phyloP scores from a whole-genome alignment of 2,113 vertebrate genomes.

The Tyto alba region DNA sequence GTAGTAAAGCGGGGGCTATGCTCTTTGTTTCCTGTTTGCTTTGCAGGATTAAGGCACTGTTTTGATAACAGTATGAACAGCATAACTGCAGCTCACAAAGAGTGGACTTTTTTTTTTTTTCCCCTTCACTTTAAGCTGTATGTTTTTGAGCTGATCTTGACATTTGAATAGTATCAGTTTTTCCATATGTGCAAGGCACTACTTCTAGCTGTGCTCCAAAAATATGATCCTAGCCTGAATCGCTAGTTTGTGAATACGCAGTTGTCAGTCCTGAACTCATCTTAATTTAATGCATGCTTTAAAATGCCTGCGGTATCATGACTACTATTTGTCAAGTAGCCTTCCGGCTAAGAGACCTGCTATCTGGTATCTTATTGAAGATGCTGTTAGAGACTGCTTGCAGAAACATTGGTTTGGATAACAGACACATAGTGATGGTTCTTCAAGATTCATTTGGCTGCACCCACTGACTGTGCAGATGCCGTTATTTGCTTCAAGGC shows the following conservation, averaged over 20 bases:
- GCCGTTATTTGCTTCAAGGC: conserved; percentile 18
- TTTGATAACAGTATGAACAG: conserved; percentile 31
- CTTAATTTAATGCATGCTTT: conserved; percentile 36
- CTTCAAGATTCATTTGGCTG: conserved; percentile 46
- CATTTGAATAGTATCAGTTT: conserved; percentile 9
- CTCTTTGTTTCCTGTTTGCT: conserved; percentile 60
- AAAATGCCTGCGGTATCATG: conserved; percentile 37
- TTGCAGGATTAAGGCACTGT: conserved; percentile 30
- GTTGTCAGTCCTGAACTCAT: conserved; percentile 28
- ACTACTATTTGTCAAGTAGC: conserved; percentile 57
- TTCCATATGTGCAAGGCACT: conserved; percentile 14
- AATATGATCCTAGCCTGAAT: conserved; percentile 22
- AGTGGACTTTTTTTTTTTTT: not conserved
- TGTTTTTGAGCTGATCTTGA: conserved; percentile 11
- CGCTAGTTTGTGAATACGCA: conserved; percentile 19
- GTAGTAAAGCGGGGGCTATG: not conserved
- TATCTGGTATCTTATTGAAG: conserved; percentile 31
- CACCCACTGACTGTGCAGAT: conserved; percentile 9
- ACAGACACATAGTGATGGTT: conserved; percentile 44
- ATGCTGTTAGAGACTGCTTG: conserved; percentile 17
- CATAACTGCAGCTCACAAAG: not conserved
- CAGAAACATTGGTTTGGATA: not conserved
- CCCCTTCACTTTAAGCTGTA: conserved; percentile 31
- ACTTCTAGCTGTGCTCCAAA: conserved; percentile 39
- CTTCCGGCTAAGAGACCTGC: conserved; percentile 24